phyloP scores from a whole-genome alignment of 2,888 invertebrate species.

The Aphodius granarius region DNA sequence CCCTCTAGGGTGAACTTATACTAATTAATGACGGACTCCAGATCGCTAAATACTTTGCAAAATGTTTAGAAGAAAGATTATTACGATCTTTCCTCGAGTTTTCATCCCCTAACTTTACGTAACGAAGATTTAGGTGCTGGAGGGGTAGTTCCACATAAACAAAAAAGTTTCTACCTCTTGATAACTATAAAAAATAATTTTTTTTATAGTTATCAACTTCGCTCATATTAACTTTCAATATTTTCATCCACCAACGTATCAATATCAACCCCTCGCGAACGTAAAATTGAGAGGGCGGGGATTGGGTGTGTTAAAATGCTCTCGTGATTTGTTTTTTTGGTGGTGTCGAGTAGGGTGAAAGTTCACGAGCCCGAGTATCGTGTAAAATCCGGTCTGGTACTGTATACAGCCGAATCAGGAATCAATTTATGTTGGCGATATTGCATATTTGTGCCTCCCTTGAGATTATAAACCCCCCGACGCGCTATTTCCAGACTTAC shows the following conservation, averaged over 20 bases:
- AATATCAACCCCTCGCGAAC: no score
- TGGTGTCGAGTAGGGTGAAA: constrained; percentile 41
- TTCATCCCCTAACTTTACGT: constrained; percentile 2
- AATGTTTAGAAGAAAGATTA: constrained; percentile 47
- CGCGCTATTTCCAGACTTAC: neutral
- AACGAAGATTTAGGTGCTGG: constrained; percentile 26
- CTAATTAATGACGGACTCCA: constrained; percentile 56
- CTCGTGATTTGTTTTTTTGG: neutral
- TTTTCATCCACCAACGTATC: no score
- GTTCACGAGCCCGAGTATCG: constrained; percentile 49
- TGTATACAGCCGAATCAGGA: constrained; percentile 50
- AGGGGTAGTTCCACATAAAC: neutral
- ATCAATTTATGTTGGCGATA: constrained; percentile 56
- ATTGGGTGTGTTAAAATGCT: neutral
- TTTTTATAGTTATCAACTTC: no score
- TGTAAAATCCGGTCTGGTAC: constrained; percentile 48
- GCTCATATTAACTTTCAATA: no score
- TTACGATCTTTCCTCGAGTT: constrained; percentile 30
- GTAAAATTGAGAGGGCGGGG: neutral
- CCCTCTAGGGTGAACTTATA: constrained; percentile 54
- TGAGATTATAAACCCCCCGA: constrained; percentile 39
- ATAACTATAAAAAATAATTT: no score
- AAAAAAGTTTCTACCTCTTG: neutral
- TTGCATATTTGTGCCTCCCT: constrained; percentile 55
- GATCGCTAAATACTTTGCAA: constrained; percentile 52